Evolutionary conservation across 2,888 invertebrate species (phyloP).

Genomic region (Lymantria dispar): DNA sequence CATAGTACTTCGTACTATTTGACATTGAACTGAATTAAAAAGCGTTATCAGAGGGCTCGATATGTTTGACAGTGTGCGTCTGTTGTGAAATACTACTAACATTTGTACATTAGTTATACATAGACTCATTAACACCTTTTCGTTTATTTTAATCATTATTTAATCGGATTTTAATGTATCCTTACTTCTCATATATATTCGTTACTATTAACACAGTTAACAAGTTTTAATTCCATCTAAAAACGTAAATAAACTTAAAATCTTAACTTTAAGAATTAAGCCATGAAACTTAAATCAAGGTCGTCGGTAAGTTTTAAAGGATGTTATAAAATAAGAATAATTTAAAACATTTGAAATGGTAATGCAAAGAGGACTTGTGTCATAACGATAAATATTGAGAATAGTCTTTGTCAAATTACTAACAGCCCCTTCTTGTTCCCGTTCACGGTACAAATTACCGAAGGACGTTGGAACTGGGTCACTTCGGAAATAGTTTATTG

Average conservation of each 20-base stretch:
- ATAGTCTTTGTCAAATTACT: constrained; percentile 63
- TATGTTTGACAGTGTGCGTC: constrained; percentile 50
- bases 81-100: constrained; percentile 58
- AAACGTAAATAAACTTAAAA: no score
- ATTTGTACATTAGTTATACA: constrained; percentile 46
- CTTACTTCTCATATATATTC: constrained; percentile 40
- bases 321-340: constrained; percentile 40
- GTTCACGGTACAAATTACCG: constrained; percentile 78
- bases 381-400: constrained; percentile 57
- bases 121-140: constrained; percentile 57
- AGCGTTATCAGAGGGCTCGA: constrained; percentile 67
- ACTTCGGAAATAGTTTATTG: constrained; percentile 83
- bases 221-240: constrained; percentile 13
- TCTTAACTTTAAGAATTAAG: no score
- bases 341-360: constrained; percentile 46
- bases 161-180: constrained; percentile 69
- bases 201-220: constrained; percentile 26
- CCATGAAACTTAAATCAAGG: constrained; percentile 48
- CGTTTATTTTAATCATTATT: constrained; percentile 58
- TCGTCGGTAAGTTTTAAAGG: constrained; percentile 20
- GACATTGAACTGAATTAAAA: constrained; percentile 77
- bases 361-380: constrained; percentile 35
- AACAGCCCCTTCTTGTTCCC: constrained; percentile 80
- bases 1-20: constrained; percentile 56
- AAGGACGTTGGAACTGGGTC: constrained; percentile 81